Evolutionary conservation across 1,140 invertebrate species (phyloP), one percentile per base, ranked within the genome.

Genomic region (Musca domestica): DNA sequence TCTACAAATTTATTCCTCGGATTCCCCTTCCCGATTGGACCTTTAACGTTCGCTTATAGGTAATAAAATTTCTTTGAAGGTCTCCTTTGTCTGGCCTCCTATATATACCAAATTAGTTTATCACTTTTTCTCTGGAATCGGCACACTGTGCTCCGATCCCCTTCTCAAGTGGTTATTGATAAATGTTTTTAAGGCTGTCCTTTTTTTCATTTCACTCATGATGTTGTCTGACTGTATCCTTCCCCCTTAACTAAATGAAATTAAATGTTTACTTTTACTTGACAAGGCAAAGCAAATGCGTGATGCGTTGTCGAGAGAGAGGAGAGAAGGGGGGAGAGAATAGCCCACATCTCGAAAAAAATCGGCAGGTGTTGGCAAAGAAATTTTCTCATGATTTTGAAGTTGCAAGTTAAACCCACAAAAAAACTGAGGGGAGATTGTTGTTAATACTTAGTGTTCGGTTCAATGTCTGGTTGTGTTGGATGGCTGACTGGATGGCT

Each of bases 341-440:
- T 66, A 72, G 20, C 63, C 69, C 41, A 69, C 64, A 70, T 20
- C 2, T 12, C 2, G 68, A 52, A 71, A 78, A 70, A 77, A 71
- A 71, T 71, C 34, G 77, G 77, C 77, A 80, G 77, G 77, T 80
- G 77, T 80, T 76, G 74, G 71, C 74, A 71, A 56, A 65, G 69
- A 80, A 80, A 75, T 78, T 80, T 80, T 80, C 77, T 80, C 77
- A 80, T 76, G 77, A 66, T 46, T 30, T 63, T 52, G 25, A n/a
- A 64, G 14, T 56, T 63, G 27, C 46, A 51, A 66, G 20, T 41
- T 12, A n/a, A n/a, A n/a, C n/a, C n/a, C n/a, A n/a, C n/a, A n/a
- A 23, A 58, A 41, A 23, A 58, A 69, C n/a, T n/a, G n/a, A 49
- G 49, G 64, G 68, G 56, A 69, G 46, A 10, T 34, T 61, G 19